Evolutionary conservation across 2,113 vertebrate genomes (phyloP).

Genomic region (Cheilinus undulatus): DNA sequence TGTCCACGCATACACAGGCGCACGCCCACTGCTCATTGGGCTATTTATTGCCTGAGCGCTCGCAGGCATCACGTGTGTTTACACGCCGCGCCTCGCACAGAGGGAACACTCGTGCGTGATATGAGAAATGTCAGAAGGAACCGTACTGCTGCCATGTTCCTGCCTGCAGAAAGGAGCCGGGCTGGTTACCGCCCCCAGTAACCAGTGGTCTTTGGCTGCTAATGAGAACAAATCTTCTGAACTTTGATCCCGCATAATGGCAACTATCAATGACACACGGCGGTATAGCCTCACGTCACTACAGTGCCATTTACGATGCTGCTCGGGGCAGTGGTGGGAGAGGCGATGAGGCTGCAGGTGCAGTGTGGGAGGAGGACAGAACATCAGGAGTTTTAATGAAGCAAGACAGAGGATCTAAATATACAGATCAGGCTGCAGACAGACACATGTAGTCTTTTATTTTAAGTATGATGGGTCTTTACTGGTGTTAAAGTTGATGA

Average conservation of each 20-base stretch:
- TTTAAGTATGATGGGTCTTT: too few relatives aligned
- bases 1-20: conserved; percentile 25
- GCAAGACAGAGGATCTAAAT: not conserved
- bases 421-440: not conserved
- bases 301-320: conserved; percentile 14
- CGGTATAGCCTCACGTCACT: not conserved
- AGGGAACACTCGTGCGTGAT: conserved; percentile 61
- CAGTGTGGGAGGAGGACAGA: not conserved
- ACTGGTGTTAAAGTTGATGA: too few relatives aligned
- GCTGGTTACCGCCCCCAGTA: conserved; percentile 58
- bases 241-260: conserved; percentile 12
- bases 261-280: conserved; percentile 13
- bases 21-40: conserved; percentile 47
- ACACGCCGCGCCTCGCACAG: conserved; percentile 16
- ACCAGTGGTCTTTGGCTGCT: conserved; percentile 60
- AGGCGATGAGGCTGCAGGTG: conserved; percentile 29
- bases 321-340: not conserved
- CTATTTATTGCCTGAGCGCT: conserved; percentile 69
- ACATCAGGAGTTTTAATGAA: conserved; percentile 1
- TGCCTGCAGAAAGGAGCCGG: conserved; percentile 1
- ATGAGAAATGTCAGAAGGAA: conserved; percentile 75
- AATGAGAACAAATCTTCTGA: conserved; percentile 58
- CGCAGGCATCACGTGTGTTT: conserved; percentile 61
- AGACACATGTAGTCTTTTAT: too few relatives aligned
- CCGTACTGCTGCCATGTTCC: conserved; percentile 29